Evolutionary conservation across 2,113 vertebrate genomes (phyloP).

Genomic region (Procapra przewalskii): DNA sequence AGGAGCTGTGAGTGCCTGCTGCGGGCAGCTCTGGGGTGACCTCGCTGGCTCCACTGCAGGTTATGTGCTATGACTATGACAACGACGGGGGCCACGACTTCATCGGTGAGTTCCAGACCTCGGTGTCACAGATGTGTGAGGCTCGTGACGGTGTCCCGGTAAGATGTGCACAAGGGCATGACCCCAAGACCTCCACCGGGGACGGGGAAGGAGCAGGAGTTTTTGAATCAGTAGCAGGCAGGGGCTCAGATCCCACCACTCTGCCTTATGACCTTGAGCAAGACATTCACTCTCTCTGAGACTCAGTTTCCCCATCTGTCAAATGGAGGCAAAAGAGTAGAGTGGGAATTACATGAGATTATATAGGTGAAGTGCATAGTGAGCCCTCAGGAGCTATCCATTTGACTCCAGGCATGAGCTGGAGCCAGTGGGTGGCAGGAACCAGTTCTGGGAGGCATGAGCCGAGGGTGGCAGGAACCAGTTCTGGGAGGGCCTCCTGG

Average conservation of each 20-base stretch:
- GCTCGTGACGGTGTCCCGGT: slow-evolving; percentile 90
- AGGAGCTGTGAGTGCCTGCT: not conserved
- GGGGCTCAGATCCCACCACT: not conserved
- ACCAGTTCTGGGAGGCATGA: not conserved
- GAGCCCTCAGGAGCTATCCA: not conserved
- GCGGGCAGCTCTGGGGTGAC: not conserved
- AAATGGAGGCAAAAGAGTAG: not conserved
- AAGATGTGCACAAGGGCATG: not conserved
- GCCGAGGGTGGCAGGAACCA: not conserved
- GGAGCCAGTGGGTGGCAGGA: not conserved
- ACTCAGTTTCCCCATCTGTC: not conserved
- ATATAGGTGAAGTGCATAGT: not conserved
- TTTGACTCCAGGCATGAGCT: not conserved
- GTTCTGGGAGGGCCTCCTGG: not conserved
- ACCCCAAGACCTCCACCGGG: not conserved
- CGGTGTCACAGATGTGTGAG: slow-evolving; percentile 89
- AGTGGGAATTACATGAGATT: not conserved
- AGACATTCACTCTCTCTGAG: not conserved
- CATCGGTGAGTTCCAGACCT: slow-evolving; percentile 95
- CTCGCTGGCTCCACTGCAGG: slow-evolving; percentile 74
- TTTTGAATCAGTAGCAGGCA: not conserved
- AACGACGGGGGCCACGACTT: slow-evolving; percentile 98
- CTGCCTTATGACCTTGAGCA: not conserved
- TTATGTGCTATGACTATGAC: slow-evolving; percentile 95
- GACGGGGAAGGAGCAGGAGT: rapidly evolving